phyloP scores from a whole-genome alignment of 2,797 vertebrate species.

The Cossypha niveicapilla region DNA sequence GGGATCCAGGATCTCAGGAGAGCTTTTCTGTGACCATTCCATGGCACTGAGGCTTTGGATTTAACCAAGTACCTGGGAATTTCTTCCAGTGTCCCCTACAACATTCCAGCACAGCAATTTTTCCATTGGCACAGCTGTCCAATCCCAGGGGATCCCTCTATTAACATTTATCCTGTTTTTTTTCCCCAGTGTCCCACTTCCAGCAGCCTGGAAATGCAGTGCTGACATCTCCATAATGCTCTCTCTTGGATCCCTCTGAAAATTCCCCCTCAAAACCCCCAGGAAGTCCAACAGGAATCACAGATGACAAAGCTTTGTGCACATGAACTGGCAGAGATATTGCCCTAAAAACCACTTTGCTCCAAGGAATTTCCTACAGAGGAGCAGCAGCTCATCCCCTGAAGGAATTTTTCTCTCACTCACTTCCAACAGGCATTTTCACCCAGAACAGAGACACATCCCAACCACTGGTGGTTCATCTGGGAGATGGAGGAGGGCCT shows the following conservation, averaged over 20 bases:
- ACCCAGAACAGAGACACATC: background rate
- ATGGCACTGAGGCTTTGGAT: background rate
- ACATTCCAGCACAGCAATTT: background rate
- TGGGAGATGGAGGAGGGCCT: background rate
- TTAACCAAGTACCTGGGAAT: fast-evolving
- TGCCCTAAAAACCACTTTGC: background rate
- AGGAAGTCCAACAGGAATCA: background rate
- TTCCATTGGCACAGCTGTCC: background rate
- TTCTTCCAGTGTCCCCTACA: background rate
- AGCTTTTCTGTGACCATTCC: too few relatives aligned
- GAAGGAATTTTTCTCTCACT: slow-evolving; percentile 8
- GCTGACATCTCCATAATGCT: background rate
- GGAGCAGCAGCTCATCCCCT: background rate
- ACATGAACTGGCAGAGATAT: background rate
- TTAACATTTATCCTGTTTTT: background rate
- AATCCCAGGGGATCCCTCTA: background rate
- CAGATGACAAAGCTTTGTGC: background rate
- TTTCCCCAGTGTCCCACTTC: background rate
- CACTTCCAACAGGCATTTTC: background rate
- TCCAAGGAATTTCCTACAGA: background rate
- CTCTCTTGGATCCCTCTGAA: background rate
- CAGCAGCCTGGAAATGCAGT: background rate
- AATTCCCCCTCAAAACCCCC: background rate
- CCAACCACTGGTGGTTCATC: background rate
- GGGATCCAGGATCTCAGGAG: background rate